Evolutionary conservation across 2,113 vertebrate genomes (phyloP), one percentile per base, ranked within the genome.

Genomic region (Phocoena phocoena): DNA sequence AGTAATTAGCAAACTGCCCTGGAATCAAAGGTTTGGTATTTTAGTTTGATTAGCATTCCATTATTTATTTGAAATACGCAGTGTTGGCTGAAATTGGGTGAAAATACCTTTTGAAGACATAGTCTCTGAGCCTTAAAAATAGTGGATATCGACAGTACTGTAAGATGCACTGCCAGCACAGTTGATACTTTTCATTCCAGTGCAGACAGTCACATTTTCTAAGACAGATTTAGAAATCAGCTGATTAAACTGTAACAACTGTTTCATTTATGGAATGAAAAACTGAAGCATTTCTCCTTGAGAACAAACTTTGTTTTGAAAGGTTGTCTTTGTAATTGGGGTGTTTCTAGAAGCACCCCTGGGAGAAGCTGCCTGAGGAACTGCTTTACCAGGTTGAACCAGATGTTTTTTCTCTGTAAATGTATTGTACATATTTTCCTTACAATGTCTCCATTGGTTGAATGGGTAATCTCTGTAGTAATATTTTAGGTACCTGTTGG

Each of bases 121-220:
- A 5, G 67, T 97, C 85, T 98, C 97, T 94, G 96, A 98, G 98
- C 98, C 98, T 98, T 98, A 98, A 97, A 73, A 96, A 79, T 89
- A 98, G 98, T 97, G 92, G 95, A 90, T 77, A 93, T 20, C 0
- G 71, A 98, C 89, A 96, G 97, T 97, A 97, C 97, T 97, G 96
- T 98, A 98, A 88, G 96, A 98, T 95, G 96, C 97, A 97, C 97
- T 97, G 97, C 98, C 98, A 98, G 98, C 98, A 97, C 97, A 97
- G 36, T 2, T 33, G 84, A 68, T 94, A 26, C 41, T 97, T 98
- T 94, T 97, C 97, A 96, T 97, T 97, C 97, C 94, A 74, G 70
- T 93, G 80, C 44, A 63, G 96, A 94, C 7, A 62, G 63, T 58
- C 44, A 53, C 85, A 89, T 98, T 98, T 98, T 95, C 93, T 97